Conservation (phyloP, 2,797 vertebrate species). For the Carapus acus region DNA sequence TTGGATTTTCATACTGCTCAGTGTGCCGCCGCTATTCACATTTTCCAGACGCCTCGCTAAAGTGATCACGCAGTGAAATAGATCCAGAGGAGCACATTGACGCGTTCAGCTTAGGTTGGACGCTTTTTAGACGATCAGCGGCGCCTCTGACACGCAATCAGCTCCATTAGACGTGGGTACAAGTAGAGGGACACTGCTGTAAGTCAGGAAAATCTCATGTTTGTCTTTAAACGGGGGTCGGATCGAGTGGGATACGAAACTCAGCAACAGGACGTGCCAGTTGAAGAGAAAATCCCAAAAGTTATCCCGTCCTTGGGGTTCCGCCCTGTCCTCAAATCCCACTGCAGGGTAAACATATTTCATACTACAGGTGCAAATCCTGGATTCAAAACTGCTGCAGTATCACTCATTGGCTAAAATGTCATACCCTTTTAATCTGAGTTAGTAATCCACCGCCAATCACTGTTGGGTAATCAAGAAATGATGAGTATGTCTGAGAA, state of each 20-base stretch:
- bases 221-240: conserved; percentile 5
- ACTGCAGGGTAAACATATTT: no score
- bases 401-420: no score
- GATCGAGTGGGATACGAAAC: neutral
- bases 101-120: neutral
- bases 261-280: neutral
- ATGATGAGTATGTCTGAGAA: no score
- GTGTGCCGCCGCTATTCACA: conserved; percentile 31
- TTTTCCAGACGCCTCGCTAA: conserved; percentile 39
- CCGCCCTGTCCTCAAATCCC: no score
- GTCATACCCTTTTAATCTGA: no score
- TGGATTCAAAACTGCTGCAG: no score
- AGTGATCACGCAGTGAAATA: conserved; percentile 27
- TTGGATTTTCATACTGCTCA: conserved; percentile 48
- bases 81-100: conserved; percentile 16
- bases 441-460: no score
- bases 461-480: no score
- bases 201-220: conserved; percentile 11
- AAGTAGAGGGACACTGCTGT: neutral
- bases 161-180: conserved; percentile 10
- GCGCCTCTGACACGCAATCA: conserved; percentile 6
- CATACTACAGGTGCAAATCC: no score
- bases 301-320: no score
- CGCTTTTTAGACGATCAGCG: conserved; percentile 6
- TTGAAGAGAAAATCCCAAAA: no score